A percentile compares a stretch with the other conserved stretches of the same genome.
Conservation (phyloP, 2,888 invertebrate genomes). For the Scaptomyza polygonia region DNA sequence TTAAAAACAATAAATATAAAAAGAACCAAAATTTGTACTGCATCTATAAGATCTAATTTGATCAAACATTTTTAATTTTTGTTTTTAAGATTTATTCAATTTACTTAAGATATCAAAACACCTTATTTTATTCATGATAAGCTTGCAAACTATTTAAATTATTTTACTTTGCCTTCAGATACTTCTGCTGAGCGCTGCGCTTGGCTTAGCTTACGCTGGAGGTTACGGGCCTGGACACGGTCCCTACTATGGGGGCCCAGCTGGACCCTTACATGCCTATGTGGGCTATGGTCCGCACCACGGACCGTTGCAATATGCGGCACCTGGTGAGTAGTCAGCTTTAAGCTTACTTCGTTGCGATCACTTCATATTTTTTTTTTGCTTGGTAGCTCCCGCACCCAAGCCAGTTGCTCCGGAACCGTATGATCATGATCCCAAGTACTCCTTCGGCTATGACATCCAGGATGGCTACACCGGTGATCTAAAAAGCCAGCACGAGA, state of each 20-base stretch:
- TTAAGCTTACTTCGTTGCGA: background rate
- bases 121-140: too few species aligned
- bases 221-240: slow-evolving; percentile 80
- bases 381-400: slow-evolving; percentile 50
- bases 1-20: too few species aligned
- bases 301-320: slow-evolving; percentile 62
- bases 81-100: too few species aligned
- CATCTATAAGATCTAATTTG: too few species aligned
- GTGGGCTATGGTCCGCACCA: slow-evolving; percentile 72
- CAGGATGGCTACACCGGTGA: slow-evolving; percentile 85
- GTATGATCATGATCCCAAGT: slow-evolving; percentile 84
- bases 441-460: slow-evolving; percentile 85
- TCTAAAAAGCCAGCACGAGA: slow-evolving; percentile 86
- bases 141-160: too few species aligned
- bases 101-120: too few species aligned
- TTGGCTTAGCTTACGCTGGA: slow-evolving; percentile 76
- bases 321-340: slow-evolving; percentile 63
- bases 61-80: too few species aligned
- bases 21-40: too few species aligned
- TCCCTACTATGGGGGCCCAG: slow-evolving; percentile 69
- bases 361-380: background rate
- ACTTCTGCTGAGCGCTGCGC: slow-evolving; percentile 69
- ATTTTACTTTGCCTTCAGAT: slow-evolving; percentile 49
- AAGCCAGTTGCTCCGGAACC: slow-evolving; percentile 81
- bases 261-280: slow-evolving; percentile 66